Evolutionary conservation across 2,888 invertebrate species (phyloP).

Genomic region (Epistrophe grossulariae): DNA sequence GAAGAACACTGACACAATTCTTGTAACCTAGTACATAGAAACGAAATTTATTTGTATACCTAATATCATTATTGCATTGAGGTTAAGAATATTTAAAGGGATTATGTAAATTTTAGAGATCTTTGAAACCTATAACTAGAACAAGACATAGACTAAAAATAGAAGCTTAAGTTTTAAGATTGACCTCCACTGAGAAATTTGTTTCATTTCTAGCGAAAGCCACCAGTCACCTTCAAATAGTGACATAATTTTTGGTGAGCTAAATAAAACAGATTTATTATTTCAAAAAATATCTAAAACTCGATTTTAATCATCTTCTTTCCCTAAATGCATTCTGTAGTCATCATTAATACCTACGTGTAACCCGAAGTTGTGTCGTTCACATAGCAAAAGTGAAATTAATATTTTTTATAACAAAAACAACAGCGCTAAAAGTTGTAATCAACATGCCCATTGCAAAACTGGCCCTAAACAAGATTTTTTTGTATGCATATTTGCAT

Average conservation of each 20-base stretch:
- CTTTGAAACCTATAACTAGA: background rate
- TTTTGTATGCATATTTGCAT: background rate
- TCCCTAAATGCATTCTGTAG: too few relatives aligned
- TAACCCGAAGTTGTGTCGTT: background rate
- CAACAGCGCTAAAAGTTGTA: background rate
- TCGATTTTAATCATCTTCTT: too few relatives aligned
- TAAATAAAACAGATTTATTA: too few relatives aligned
- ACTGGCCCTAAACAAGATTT: conserved; percentile 10
- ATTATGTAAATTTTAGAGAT: background rate
- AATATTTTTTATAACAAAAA: background rate
- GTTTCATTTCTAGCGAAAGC: background rate
- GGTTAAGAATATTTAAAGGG: background rate
- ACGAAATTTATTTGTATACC: background rate
- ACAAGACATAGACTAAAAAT: too few relatives aligned
- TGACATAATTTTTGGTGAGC: too few relatives aligned
- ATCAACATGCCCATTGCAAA: conserved; percentile 20
- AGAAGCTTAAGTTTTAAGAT: too few relatives aligned
- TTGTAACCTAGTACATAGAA: background rate
- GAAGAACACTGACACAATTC: background rate
- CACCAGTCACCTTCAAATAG: background rate
- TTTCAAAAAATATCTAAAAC: too few relatives aligned
- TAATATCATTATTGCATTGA: background rate
- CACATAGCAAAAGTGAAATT: background rate
- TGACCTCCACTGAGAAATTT: background rate
- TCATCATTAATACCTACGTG: too few relatives aligned